Conservation (phyloP, 2,888 invertebrate genomes). For the Caenorhabditis angaria region DNA sequence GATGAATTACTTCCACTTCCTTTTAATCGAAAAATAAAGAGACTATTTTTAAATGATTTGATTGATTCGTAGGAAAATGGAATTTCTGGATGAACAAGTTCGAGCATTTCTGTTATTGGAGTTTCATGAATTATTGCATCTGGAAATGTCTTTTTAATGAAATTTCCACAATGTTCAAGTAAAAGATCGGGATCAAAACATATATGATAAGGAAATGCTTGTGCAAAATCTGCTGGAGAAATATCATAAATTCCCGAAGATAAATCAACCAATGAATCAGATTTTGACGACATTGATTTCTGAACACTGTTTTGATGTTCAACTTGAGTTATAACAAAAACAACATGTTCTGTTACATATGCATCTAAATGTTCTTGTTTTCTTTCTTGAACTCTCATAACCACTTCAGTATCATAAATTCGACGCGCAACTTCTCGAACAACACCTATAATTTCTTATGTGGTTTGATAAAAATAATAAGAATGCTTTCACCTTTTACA, state of each 20-base stretch:
- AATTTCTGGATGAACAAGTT: conserved; percentile 69
- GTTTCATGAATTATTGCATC: conserved; percentile 63
- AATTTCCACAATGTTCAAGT: conserved; percentile 77
- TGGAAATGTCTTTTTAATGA: conserved; percentile 58
- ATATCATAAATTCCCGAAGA: conserved; percentile 50
- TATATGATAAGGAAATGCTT: conserved; percentile 93
- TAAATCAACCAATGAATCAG: conserved; percentile 39
- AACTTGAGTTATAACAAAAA: conserved; percentile 67
- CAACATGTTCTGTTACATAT: conserved; percentile 69
- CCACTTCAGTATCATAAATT: conserved; percentile 89
- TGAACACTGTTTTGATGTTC: conserved; percentile 48
- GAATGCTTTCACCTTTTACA: conserved; percentile 82
- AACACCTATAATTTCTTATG: no score
- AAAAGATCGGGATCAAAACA: conserved; percentile 89
- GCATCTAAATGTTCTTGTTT: conserved; percentile 84
- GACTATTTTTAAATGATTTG: conserved; percentile 65
- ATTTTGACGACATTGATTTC: conserved; percentile 47
- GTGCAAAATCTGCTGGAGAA: conserved; percentile 83
- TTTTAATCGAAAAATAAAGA: conserved; percentile 65
- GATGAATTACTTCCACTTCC: conserved; percentile 6
- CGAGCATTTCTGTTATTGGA: conserved; percentile 64
- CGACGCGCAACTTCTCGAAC: conserved; percentile 95
- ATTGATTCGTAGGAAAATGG: conserved; percentile 68
- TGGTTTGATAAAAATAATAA: no score
- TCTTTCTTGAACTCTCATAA: conserved; percentile 87